These are phyloP conservation scores for Mycetomoellerius zeteki DNA, from an alignment of 1,140 invertebrate species.

Conservation along the genomic window DNA sequence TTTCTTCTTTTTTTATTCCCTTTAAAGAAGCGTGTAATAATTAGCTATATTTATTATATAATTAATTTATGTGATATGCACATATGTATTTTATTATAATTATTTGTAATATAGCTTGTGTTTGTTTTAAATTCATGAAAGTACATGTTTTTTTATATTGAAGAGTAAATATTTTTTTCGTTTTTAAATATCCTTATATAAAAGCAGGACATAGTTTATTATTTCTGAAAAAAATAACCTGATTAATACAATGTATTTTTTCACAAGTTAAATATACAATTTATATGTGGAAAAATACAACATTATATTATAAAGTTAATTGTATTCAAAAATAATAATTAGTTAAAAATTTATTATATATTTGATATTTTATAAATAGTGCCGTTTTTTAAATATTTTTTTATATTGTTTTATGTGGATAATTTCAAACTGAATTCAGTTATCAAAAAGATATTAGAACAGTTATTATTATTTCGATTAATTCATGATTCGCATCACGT, in stretches of 20 bases:
- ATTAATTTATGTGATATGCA: background rate
- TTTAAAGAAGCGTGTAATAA: background rate
- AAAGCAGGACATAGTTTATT: background rate
- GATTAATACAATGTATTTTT: background rate
- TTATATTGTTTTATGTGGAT: background rate
- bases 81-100: background rate
- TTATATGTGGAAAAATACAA: background rate
- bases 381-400: background rate
- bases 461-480: background rate
- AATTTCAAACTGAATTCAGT: background rate
- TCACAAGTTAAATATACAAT: background rate
- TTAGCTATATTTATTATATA: background rate
- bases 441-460: background rate
- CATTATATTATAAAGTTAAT: background rate
- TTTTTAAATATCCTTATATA: background rate
- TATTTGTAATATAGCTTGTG: background rate
- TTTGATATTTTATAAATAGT: background rate
- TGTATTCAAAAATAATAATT: constrained; percentile 11
- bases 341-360: background rate
- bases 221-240: constrained; percentile 4
- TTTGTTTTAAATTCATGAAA: constrained; percentile 6
- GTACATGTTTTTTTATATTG: background rate
- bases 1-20: background rate
- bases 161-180: background rate
- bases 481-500: background rate